Percentiles rank a stretch among this genome's conserved stretches.
Conservation (phyloP, 2,888 invertebrate genomes). For the Acanthococcus lagerstroemiae region DNA sequence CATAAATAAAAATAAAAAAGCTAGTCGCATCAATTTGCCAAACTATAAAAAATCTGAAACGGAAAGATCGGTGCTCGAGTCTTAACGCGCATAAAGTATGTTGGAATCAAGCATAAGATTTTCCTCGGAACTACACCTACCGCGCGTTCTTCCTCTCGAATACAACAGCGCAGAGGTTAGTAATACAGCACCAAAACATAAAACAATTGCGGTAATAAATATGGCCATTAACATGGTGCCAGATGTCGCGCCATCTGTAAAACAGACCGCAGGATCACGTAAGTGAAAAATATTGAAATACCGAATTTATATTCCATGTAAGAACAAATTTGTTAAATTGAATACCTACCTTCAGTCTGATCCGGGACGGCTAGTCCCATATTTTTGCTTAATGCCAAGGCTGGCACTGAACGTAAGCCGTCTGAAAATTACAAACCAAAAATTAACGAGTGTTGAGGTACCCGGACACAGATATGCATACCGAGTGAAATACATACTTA, state of each 20-base stretch:
- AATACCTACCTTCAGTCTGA: too few relatives aligned
- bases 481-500: too few relatives aligned
- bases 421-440: too few relatives aligned
- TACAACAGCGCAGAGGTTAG: constrained; percentile 15
- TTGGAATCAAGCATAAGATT: constrained; percentile 17
- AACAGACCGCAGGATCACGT: too few relatives aligned
- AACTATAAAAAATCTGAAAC: too few relatives aligned
- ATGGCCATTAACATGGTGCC: constrained; percentile 23
- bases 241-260: constrained; percentile 11
- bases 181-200: constrained; percentile 22
- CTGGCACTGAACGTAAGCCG: background rate
- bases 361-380: too few relatives aligned
- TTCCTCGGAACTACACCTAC: constrained; percentile 8
- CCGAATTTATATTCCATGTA: background rate
- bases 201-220: constrained; percentile 18
- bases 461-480: too few relatives aligned
- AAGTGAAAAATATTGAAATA: background rate
- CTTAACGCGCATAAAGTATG: background rate
- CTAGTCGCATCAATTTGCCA: too few relatives aligned
- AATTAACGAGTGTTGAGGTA: too few relatives aligned
- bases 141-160: constrained; percentile 12
- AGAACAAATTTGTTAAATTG: too few relatives aligned
- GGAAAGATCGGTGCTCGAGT: too few relatives aligned
- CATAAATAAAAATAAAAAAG: too few relatives aligned
- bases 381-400: background rate